A percentile compares a stretch with the other conserved stretches of the same genome.
These are phyloP conservation scores for Dorcus hopei DNA, from an alignment of 2,888 invertebrate species.

Conservation along the genomic window DNA sequence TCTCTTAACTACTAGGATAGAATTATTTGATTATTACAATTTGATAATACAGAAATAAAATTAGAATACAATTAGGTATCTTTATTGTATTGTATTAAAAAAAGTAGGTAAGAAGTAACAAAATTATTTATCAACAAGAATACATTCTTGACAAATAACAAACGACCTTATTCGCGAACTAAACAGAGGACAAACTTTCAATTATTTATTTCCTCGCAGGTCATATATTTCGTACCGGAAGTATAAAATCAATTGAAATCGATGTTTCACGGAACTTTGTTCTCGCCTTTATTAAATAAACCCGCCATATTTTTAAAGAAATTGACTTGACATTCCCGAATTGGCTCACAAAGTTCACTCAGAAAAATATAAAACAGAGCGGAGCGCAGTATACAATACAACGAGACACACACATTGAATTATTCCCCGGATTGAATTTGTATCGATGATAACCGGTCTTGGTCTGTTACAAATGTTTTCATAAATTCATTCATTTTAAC, in stretches of 20 bases:
- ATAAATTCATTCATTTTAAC: no score
- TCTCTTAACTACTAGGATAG: no score
- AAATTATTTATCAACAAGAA: no score
- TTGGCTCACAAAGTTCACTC: slow-evolving; percentile 19
- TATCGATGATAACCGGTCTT: background rate
- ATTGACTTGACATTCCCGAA: slow-evolving; percentile 8
- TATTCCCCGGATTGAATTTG: background rate
- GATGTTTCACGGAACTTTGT: slow-evolving; percentile 5
- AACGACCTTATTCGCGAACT: no score
- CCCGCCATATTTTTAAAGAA: slow-evolving; percentile 5
- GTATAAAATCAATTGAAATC: slow-evolving; percentile 18
- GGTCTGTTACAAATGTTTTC: no score
- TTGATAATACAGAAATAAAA: no score
- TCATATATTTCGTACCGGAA: slow-evolving; percentile 4
- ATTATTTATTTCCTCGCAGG: slow-evolving; percentile 6
- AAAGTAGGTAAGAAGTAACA: no score
- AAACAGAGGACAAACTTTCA: no score
- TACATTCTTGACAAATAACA: no score
- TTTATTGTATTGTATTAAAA: no score
- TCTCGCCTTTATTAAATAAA: slow-evolving; percentile 15
- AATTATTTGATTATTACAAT: no score
- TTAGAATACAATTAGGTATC: no score
- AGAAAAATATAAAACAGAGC: slow-evolving; percentile 17
- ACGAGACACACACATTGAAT: background rate
- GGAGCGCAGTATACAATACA: background rate